These are phyloP conservation scores for Pseudorhombus dupliciocellatus DNA, from an alignment of 2,113 vertebrate species.

Conservation along the genomic window DNA sequence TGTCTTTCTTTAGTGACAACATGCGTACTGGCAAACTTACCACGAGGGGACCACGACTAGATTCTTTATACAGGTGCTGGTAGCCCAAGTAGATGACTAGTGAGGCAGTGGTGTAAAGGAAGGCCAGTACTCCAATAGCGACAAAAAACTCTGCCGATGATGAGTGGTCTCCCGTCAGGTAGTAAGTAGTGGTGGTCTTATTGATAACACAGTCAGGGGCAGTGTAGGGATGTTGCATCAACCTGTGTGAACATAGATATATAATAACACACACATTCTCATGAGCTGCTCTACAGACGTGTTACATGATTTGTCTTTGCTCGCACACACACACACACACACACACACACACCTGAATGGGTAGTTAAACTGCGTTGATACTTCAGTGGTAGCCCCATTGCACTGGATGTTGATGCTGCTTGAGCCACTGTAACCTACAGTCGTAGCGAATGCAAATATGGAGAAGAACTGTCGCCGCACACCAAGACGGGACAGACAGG, in stretches of 20 bases:
- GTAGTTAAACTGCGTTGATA: constrained; percentile 85
- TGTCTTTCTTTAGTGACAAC: too few species aligned
- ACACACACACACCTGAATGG: constrained; percentile 88
- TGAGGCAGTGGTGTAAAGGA: constrained; percentile 89
- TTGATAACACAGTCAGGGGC: constrained; percentile 80
- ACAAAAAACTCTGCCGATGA: constrained; percentile 93
- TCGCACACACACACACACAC: constrained; percentile 81
- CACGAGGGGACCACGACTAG: constrained; percentile 83
- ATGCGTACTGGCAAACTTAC: constrained; percentile 76
- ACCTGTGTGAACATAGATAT: constrained; percentile 64
- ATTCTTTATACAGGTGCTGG: constrained; percentile 85
- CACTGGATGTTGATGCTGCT: constrained; percentile 84
- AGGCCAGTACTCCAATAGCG: constrained; percentile 90
- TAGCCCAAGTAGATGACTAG: constrained; percentile 91
- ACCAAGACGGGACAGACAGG: constrained; percentile 28
- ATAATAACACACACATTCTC: not conserved
- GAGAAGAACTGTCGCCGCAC: constrained; percentile 85
- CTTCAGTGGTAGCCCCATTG: constrained; percentile 25
- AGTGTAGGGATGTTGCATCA: constrained; percentile 81
- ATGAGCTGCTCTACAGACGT: not conserved
- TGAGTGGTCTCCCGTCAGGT: constrained; percentile 86
- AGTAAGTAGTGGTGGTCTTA: not conserved
- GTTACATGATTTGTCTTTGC: not conserved
- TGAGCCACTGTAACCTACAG: constrained; percentile 88
- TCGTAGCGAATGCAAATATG: constrained; percentile 94